Conservation (phyloP, 2,113 vertebrate species). For the Neogobius melanostomus region DNA sequence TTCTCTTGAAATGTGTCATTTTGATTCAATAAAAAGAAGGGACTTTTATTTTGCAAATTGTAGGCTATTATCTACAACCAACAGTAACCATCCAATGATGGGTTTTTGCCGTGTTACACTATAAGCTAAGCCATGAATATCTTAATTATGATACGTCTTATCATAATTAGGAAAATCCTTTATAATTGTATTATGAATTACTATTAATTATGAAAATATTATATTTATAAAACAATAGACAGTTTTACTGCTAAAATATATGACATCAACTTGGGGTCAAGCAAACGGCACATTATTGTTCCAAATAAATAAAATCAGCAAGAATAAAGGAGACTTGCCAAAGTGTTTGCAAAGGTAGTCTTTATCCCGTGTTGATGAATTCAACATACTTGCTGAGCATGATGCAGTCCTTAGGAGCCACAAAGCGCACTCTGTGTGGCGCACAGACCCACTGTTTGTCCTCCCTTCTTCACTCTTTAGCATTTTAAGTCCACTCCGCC, state of each 20-base stretch:
- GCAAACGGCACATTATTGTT: background rate
- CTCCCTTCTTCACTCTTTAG: conserved; percentile 57
- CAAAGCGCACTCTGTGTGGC: conserved; percentile 69
- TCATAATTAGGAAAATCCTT: background rate
- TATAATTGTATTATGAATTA: background rate
- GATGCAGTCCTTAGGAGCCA: conserved; percentile 48
- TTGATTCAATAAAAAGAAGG: background rate
- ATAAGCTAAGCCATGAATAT: background rate
- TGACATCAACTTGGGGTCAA: too few species aligned
- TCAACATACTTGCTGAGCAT: conserved; percentile 54
- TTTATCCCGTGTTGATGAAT: conserved; percentile 26
- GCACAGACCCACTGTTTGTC: conserved; percentile 65
- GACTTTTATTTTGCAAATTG: background rate
- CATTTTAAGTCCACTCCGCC: conserved; percentile 66
- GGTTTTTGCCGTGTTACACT: background rate
- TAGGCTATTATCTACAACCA: background rate
- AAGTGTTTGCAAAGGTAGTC: conserved; percentile 51
- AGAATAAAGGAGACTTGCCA: conserved; percentile 54
- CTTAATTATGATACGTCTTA: background rate
- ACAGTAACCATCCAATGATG: background rate
- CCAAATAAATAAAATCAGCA: conserved; percentile 6
- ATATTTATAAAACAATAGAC: background rate
- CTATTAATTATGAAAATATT: background rate
- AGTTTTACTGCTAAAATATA: too few species aligned
- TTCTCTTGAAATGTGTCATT: background rate